Evolutionary conservation across 2,888 invertebrate species (phyloP), one percentile per base, ranked within the genome.

Genomic region (Epistrophella euchroma): DNA sequence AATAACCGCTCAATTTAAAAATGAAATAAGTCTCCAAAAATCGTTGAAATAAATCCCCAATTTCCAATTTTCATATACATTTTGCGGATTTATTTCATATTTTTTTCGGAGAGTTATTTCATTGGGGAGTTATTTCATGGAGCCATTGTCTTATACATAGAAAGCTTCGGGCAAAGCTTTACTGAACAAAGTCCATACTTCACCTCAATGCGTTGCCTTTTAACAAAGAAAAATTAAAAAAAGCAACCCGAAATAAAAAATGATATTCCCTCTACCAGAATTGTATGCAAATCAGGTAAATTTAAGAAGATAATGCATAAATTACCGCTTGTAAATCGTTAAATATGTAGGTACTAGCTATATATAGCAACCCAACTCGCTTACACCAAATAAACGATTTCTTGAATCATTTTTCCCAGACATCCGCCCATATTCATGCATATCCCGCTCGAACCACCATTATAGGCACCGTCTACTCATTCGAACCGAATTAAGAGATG

Each of bases 401-500:
- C 73, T 78, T 66, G 78, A 83, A 73, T 68, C 73, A 83, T 64
- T 82, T 55, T 64, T 22, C 37, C 25, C 52, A 70, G 75, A 81
- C 62, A 71, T 50, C 55, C 75, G 19, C 45, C 43, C 55, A 56
- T 52, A 68, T 15, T n/a, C 28, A 10, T 19, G 43, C 43, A 60
- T 32, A n/a, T 55, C 9, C 25, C 47, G 17, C 7, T 13, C 58
- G 13, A 45, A 28, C 47, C 56, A 35, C 74, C 77, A 70, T 71
- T 71, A 82, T 71, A 82, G 70, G 55, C 72, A 73, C 72, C 77
- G 56, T 70, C 45, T 70, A 45, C 77, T 78, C 82, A 82, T 86
- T 86, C 74, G 81, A 86, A 86, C 73, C 60, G 82, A 86, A 86
- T 86, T 86, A 86, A 86, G 82, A 77, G 86, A 86, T 86, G 86